These are phyloP conservation scores for Thalassarche chlororhynchos DNA, from an alignment of 2,113 vertebrate genomes.

Conservation along the genomic window DNA sequence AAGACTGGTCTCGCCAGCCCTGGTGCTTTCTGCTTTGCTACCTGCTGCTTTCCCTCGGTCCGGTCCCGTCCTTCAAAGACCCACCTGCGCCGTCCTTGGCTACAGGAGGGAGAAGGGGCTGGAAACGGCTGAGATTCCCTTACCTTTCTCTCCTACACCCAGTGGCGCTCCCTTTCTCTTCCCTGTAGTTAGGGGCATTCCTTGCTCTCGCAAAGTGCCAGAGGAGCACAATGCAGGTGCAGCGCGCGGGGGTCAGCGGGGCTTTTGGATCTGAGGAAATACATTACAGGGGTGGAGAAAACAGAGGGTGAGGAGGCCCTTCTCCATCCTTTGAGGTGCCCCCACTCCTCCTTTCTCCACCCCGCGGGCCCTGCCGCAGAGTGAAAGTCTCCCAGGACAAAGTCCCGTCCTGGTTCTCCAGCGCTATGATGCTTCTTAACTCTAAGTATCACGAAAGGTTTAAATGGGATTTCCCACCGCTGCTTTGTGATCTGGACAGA, in stretches of 20 bases:
- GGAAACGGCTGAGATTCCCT: not conserved
- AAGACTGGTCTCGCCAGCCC: not conserved
- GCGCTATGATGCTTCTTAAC: not conserved
- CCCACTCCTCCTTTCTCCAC: not conserved
- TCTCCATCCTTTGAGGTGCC: not conserved
- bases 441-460: not conserved
- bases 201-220: not conserved
- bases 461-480: not conserved
- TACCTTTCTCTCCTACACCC: not conserved
- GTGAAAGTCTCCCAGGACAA: not conserved
- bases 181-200: not conserved
- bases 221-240: not conserved
- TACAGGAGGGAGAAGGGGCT: not conserved
- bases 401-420: not conserved
- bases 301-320: not conserved
- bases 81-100: no score
- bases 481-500: not conserved
- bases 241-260: accelerated
- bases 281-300: not conserved
- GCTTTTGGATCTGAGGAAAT: not conserved
- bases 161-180: not conserved
- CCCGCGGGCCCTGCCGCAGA: accelerated
- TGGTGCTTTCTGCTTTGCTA: not conserved
- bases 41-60: not conserved
- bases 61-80: not conserved